Evolutionary conservation across 2,113 vertebrate genomes (phyloP).

Genomic region (Tonatia bakeri): DNA sequence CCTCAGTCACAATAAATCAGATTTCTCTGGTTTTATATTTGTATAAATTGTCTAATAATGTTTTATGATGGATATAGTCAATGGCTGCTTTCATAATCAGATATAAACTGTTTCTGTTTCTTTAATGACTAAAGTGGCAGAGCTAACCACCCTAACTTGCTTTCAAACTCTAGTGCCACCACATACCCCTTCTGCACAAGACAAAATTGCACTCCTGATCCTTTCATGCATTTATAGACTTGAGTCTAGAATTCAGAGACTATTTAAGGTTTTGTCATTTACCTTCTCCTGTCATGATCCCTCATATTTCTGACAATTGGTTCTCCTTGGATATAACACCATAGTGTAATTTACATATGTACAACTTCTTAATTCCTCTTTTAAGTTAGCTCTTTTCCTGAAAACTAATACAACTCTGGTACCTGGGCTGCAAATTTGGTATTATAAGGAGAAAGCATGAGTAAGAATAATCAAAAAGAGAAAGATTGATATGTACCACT

Average conservation of each 20-base stretch:
- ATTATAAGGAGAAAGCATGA: not conserved
- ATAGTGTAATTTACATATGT: not conserved
- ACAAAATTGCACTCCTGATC: not conserved
- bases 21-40: not conserved
- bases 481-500: not conserved
- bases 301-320: not conserved
- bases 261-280: not conserved
- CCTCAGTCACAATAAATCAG: not conserved
- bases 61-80: not conserved
- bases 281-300: not conserved
- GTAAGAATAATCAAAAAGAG: not conserved
- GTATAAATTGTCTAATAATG: not conserved
- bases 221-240: not conserved
- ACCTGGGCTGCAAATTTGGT: not conserved
- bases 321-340: not conserved
- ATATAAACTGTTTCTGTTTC: not conserved
- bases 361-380: not conserved
- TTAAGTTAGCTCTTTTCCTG: not conserved
- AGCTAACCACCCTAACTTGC: not conserved
- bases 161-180: not conserved
- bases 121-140: not conserved
- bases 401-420: not conserved
- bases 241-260: not conserved
- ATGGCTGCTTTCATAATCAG: not conserved
- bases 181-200: not conserved